Conservation (phyloP, 1,140 invertebrate genomes). For the Oryzaephilus surinamensis region DNA sequence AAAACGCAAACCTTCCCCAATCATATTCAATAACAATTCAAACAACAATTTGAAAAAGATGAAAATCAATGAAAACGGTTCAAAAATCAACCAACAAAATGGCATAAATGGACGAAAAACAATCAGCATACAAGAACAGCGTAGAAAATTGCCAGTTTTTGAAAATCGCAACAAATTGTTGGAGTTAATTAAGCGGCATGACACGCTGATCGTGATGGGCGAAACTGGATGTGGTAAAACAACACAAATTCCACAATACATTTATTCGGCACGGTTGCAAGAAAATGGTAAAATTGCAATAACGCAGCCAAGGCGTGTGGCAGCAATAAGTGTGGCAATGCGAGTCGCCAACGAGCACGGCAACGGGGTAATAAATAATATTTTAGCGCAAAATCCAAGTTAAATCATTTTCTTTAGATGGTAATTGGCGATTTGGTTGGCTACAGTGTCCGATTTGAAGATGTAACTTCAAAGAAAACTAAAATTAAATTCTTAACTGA, state of each 20-base stretch:
- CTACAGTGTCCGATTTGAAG: constrained; percentile 90
- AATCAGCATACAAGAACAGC: constrained; percentile 40
- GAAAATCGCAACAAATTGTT: constrained; percentile 43
- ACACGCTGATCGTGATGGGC: constrained; percentile 68
- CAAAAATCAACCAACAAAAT: constrained; percentile 5
- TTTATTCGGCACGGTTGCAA: constrained; percentile 48
- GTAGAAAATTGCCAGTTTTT: constrained; percentile 42
- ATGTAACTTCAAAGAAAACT: constrained; percentile 62
- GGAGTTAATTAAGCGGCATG: constrained; percentile 42
- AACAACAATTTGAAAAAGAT: constrained; percentile 24
- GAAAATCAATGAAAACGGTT: constrained; percentile 15
- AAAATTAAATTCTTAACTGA: constrained; percentile 87
- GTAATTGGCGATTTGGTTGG: constrained; percentile 67
- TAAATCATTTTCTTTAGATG: constrained; percentile 11
- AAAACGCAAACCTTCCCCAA: constrained; percentile 24
- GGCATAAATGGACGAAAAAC: constrained; percentile 13
- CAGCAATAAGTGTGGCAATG: constrained; percentile 80
- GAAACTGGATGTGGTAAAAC: constrained; percentile 88
- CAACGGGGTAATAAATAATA: constrained; percentile 19
- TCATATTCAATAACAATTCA: constrained; percentile 22
- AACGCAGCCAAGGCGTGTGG: constrained; percentile 85
- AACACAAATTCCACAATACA: constrained; percentile 78
- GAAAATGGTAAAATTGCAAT: constrained; percentile 57
- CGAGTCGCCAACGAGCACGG: constrained; percentile 74
- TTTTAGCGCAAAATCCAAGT: not conserved